Evolutionary conservation across 2,888 invertebrate genomes (phyloP).

Genomic region (Bursaphelenchus okinawaensis): DNA sequence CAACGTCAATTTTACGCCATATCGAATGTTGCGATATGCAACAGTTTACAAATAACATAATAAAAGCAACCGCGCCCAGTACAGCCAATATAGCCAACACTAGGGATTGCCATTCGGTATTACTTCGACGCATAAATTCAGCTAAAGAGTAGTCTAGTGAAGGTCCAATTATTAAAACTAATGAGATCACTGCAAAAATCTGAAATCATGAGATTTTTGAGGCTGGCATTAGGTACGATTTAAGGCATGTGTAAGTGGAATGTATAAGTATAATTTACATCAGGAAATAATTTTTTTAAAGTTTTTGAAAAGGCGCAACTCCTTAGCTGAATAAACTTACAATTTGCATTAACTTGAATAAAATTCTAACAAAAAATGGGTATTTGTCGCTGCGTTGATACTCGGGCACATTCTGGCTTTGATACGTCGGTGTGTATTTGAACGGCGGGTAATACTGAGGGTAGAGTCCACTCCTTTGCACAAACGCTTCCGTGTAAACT

Average conservation of each 20-base stretch:
- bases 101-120: constrained; percentile 35
- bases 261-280: no score
- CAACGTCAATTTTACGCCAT: constrained; percentile 48
- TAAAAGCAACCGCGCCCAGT: constrained; percentile 29
- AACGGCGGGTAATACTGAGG: constrained; percentile 1
- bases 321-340: constrained; percentile 25
- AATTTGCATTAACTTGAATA: constrained; percentile 40
- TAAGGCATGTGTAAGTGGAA: neutral
- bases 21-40: constrained; percentile 32
- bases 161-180: constrained; percentile 48
- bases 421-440: neutral
- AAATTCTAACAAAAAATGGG: constrained; percentile 33
- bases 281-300: no score
- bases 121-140: constrained; percentile 40
- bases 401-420: constrained; percentile 2
- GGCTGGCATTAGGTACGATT: no score
- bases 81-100: constrained; percentile 25
- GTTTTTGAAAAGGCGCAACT: neutral
- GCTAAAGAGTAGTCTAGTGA: constrained; percentile 39
- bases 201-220: neutral
- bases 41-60: constrained; percentile 38
- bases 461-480: neutral
- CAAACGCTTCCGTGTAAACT: neutral
- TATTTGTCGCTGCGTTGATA: constrained; percentile 14
- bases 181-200: constrained; percentile 29